Percentiles rank a stretch among this genome's conserved stretches.
Conservation (phyloP, 2,797 vertebrate species). For the Sternotherus odoratus region DNA sequence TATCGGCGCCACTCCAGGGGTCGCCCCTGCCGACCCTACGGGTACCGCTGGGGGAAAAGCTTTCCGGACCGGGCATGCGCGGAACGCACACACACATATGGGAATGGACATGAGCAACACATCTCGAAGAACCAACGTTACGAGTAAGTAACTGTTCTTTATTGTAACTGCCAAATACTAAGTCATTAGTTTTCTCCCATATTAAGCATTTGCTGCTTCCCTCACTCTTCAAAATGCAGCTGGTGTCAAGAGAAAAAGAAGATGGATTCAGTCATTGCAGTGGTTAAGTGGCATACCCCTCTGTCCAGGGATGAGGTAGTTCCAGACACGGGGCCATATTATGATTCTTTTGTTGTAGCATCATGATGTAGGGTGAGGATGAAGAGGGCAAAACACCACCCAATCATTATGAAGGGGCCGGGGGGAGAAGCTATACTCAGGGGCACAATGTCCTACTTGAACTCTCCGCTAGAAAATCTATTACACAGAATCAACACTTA, state of each 20-base stretch:
- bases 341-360: no score
- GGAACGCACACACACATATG: no score
- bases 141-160: no score
- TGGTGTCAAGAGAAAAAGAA: not conserved
- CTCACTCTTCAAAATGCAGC: slow-evolving; percentile 42
- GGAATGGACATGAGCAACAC: no score
- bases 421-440: not conserved
- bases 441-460: not conserved
- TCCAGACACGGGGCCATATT: not conserved
- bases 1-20: no score
- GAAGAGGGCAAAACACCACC: not conserved
- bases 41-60: no score
- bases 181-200: slow-evolving; percentile 19
- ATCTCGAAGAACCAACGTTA: no score
- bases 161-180: slow-evolving; percentile 49
- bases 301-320: not conserved
- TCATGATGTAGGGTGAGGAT: not conserved
- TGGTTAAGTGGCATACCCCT: not conserved
- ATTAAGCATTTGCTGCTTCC: slow-evolving; percentile 49
- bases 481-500: not conserved
- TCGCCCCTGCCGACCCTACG: no score
- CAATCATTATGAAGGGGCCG: not conserved
- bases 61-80: no score
- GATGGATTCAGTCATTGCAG: not conserved
- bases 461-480: not conserved